phyloP scores from a whole-genome alignment of 2,113 vertebrate genomes.

The Oceanites oceanicus region DNA sequence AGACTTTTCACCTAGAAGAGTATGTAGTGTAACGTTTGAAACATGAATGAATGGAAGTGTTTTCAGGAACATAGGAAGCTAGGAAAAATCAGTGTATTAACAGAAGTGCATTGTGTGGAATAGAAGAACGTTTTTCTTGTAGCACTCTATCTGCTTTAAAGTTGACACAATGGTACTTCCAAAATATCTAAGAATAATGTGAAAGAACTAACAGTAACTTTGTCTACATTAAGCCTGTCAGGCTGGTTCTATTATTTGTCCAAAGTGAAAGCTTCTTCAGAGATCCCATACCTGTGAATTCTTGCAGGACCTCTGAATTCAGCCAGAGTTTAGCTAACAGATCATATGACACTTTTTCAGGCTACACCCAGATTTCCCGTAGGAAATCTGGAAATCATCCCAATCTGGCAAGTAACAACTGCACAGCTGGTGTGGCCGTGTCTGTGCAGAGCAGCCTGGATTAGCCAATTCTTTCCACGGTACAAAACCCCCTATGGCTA shows the following conservation, averaged over 20 bases:
- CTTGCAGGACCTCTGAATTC: neutral
- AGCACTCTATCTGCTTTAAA: neutral
- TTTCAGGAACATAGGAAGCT: neutral
- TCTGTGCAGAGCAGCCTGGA: neutral
- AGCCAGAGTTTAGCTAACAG: neutral
- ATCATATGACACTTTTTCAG: neutral
- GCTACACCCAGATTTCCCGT: neutral
- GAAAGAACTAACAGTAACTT: neutral
- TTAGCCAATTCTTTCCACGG: neutral
- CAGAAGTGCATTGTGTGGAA: neutral
- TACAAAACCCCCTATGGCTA: neutral
- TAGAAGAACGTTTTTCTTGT: neutral
- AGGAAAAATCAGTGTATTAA: neutral
- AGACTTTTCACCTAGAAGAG: neutral
- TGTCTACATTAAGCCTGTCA: neutral
- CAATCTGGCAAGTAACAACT: neutral
- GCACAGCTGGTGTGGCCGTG: rapidly evolving
- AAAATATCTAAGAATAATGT: neutral
- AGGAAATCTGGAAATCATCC: neutral
- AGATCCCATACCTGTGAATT: neutral
- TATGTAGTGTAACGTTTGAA: neutral
- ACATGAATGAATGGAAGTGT: neutral
- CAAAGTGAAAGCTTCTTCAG: neutral
- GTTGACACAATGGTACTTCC: neutral
- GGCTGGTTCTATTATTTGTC: neutral